Percentiles rank a stretch among this genome's conserved stretches.
phyloP scores from a whole-genome alignment of 2,113 vertebrate species.

The Rhagologus leucostigma region DNA sequence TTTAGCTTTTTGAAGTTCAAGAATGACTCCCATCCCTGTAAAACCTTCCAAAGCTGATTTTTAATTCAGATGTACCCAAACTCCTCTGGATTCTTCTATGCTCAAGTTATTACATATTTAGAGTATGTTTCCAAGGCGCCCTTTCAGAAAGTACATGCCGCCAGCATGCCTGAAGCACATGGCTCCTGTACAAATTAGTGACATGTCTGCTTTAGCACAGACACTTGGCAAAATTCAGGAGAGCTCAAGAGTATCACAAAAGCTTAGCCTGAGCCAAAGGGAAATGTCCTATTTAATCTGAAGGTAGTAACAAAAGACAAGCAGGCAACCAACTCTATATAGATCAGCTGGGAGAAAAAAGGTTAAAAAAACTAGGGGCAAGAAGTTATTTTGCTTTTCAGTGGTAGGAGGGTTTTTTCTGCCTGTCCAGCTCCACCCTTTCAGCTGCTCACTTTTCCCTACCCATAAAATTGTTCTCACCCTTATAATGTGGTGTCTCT shows the following conservation, averaged over 20 bases:
- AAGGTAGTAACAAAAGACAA: background rate
- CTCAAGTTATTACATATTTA: background rate
- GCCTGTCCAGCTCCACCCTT: background rate
- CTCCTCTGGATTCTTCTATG: background rate
- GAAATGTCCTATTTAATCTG: background rate
- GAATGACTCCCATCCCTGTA: background rate
- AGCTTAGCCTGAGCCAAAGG: background rate
- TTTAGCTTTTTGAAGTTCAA: background rate
- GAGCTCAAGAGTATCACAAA: background rate
- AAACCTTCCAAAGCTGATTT: background rate
- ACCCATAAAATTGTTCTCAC: background rate
- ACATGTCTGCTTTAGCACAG: background rate
- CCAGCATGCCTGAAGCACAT: background rate
- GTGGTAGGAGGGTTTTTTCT: background rate
- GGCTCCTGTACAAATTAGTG: background rate
- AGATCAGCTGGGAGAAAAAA: background rate
- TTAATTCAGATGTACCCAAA: background rate
- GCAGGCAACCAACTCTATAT: background rate
- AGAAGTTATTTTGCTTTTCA: background rate
- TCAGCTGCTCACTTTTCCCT: background rate
- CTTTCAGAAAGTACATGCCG: background rate
- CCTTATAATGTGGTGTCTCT: accelerated
- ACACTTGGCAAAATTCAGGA: background rate
- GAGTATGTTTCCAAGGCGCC: background rate
- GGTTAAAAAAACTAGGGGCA: background rate